Conservation (phyloP, 2,888 invertebrate species). For the Osmoderma eremita region DNA sequence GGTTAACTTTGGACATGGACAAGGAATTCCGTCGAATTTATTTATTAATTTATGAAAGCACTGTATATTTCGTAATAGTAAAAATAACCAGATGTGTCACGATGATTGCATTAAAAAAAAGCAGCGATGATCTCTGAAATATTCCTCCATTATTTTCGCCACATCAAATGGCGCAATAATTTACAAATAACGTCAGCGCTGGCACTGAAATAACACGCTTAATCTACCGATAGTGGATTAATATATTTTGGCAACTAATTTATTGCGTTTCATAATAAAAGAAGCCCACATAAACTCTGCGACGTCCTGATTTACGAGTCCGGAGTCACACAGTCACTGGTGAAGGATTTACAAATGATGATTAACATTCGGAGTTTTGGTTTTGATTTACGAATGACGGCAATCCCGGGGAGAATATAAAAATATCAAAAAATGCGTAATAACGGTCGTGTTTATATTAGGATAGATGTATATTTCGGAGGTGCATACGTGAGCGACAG, state of each 20-base stretch:
- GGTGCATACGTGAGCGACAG: too few relatives aligned
- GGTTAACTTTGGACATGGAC: too few relatives aligned
- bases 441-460: too few relatives aligned
- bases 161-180: conserved; percentile 24
- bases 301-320: conserved; percentile 13
- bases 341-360: conserved; percentile 29
- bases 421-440: conserved; percentile 7
- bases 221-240: conserved; percentile 23
- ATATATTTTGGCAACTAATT: conserved; percentile 31
- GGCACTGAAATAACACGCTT: conserved; percentile 18
- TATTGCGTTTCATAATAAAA: conserved; percentile 23
- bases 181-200: conserved; percentile 12
- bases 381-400: conserved; percentile 28
- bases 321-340: not conserved
- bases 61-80: too few relatives aligned
- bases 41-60: too few relatives aligned
- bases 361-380: conserved; percentile 18
- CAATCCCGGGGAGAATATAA: conserved; percentile 5
- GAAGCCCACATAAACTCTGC: conserved; percentile 13
- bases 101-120: not conserved
- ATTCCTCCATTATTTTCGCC: conserved; percentile 10
- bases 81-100: not conserved
- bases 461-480: too few relatives aligned
- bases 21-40: too few relatives aligned
- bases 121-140: not conserved